Evolutionary conservation across 92 coral and sea anemone genomes (phyloP).

Genomic region (Ricordea florida): DNA sequence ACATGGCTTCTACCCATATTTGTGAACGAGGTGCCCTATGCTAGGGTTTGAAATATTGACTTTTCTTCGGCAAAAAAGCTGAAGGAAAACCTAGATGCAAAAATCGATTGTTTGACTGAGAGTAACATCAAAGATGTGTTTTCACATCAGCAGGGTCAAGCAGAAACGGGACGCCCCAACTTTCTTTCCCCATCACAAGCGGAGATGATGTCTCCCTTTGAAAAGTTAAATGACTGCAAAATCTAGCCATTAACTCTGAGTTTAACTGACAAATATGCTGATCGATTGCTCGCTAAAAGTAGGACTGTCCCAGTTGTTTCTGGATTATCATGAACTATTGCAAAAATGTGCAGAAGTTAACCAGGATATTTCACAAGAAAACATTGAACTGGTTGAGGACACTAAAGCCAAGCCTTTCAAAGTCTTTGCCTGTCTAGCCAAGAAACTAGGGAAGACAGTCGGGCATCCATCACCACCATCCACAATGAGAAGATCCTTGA

Average conservation of each 20-base stretch:
- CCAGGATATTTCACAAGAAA: slow-evolving; percentile 9
- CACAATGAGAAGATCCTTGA: slow-evolving; percentile 32
- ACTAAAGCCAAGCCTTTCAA: slow-evolving; percentile 23
- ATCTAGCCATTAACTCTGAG: slow-evolving; percentile 11
- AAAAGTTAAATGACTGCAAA: not conserved
- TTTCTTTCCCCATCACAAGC: not conserved
- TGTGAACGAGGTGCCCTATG: slow-evolving; percentile 41
- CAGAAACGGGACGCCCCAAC: not conserved
- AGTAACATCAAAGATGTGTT: not conserved
- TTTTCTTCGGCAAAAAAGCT: slow-evolving; percentile 45
- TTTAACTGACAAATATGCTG: slow-evolving; percentile 16
- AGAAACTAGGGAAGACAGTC: slow-evolving; percentile 12
- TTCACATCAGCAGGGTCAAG: slow-evolving; percentile 5
- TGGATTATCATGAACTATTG: slow-evolving; percentile 16
- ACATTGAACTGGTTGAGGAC: slow-evolving; percentile 14
- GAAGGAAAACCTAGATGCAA: slow-evolving; percentile 33
- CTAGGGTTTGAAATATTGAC: slow-evolving; percentile 9
- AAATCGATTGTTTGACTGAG: slow-evolving; percentile 12
- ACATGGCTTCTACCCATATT: slow-evolving; percentile 25
- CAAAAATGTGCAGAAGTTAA: slow-evolving; percentile 18
- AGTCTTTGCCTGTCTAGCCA: slow-evolving; percentile 63
- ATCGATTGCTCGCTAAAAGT: slow-evolving; percentile 2
- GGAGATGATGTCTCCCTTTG: not conserved
- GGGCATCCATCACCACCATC: slow-evolving; percentile 45
- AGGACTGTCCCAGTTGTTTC: slow-evolving; percentile 10